Evolutionary conservation across 1,140 invertebrate species (phyloP).

Genomic region (Cyrtorhinus lividipennis): DNA sequence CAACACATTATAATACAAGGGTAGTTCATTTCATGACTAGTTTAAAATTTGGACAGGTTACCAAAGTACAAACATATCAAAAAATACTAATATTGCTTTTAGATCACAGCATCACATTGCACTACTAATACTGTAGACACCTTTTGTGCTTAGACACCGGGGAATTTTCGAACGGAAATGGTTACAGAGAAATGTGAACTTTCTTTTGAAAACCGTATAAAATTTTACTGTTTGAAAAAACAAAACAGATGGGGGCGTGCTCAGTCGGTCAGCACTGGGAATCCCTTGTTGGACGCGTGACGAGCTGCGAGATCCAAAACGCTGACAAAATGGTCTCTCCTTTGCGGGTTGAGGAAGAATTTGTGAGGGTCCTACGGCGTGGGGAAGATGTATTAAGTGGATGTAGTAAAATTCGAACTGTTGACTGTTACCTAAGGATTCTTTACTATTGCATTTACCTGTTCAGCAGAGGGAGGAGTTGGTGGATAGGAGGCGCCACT

Average conservation of each 20-base stretch:
- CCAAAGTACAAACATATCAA: not conserved
- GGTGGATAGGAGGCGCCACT: constrained; percentile 8
- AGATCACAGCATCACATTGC: not conserved
- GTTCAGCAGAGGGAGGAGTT: constrained; percentile 9
- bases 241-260: too few relatives aligned
- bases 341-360: constrained; percentile 24
- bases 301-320: constrained; percentile 21
- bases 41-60: not conserved
- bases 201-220: too few relatives aligned
- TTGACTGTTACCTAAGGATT: too few relatives aligned
- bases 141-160: not conserved
- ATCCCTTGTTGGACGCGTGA: constrained; percentile 21
- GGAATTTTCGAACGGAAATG: too few relatives aligned
- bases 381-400: too few relatives aligned
- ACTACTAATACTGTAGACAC: not conserved
- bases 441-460: too few relatives aligned
- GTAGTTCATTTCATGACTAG: not conserved
- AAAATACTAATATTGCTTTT: not conserved
- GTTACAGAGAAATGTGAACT: too few relatives aligned
- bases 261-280: constrained; percentile 15
- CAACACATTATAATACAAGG: too few relatives aligned
- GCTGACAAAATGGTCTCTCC: constrained; percentile 23
- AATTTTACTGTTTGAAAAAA: too few relatives aligned
- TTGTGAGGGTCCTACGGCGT: constrained; percentile 2
- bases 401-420: too few relatives aligned